Evolutionary conservation across 2,113 vertebrate species (phyloP).

Genomic region (Tetrax tetrax): DNA sequence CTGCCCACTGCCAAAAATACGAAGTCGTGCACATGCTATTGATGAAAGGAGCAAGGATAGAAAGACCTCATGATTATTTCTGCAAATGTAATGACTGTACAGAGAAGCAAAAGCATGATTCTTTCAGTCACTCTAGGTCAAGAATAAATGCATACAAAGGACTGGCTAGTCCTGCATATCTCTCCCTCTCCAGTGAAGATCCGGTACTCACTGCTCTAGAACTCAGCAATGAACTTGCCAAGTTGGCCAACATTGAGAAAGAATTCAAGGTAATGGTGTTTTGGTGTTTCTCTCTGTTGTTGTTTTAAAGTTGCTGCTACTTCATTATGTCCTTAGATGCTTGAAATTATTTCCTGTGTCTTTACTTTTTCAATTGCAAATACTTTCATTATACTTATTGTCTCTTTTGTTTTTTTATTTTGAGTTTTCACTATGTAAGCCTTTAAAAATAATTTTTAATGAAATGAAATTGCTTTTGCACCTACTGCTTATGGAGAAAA

Average conservation of each 20-base stretch:
- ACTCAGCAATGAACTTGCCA: slow-evolving; percentile 88
- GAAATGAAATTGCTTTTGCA: neutral
- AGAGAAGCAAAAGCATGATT: slow-evolving; percentile 84
- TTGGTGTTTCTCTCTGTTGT: neutral
- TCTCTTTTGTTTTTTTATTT: neutral
- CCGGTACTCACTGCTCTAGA: slow-evolving; percentile 88
- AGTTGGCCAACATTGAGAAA: slow-evolving; percentile 90
- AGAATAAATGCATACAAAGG: slow-evolving; percentile 89
- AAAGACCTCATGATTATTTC: slow-evolving; percentile 89
- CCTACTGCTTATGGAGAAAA: neutral
- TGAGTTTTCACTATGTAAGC: neutral
- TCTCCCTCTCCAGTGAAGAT: slow-evolving; percentile 88
- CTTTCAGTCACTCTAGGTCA: slow-evolving; percentile 88
- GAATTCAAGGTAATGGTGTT: slow-evolving; percentile 84
- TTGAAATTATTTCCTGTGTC: neutral
- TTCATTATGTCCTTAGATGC: neutral
- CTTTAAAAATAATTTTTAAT: neutral
- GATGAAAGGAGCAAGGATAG: slow-evolving; percentile 85
- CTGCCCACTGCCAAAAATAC: slow-evolving; percentile 90
- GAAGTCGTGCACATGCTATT: slow-evolving; percentile 90
- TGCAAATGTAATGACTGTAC: slow-evolving; percentile 86
- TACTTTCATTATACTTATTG: neutral
- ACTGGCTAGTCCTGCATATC: slow-evolving; percentile 86
- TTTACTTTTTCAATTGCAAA: neutral
- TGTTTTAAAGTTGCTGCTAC: neutral